phyloP scores from a whole-genome alignment of 2,888 invertebrate species.

The Elegia similella region DNA sequence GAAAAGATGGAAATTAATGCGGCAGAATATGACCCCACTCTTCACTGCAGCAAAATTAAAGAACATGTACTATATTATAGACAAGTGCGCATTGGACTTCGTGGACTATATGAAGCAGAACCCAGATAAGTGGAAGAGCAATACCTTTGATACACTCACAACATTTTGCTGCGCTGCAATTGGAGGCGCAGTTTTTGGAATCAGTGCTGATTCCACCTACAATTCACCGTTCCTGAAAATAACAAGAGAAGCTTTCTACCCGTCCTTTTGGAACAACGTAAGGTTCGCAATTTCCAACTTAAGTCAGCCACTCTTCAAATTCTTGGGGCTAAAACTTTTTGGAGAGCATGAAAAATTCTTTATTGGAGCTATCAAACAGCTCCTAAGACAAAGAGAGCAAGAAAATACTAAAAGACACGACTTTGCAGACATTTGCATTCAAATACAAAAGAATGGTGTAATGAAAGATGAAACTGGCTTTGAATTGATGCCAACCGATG shows the following conservation, averaged over 20 bases:
- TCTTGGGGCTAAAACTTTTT: constrained; percentile 44
- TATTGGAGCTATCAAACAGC: constrained; percentile 50
- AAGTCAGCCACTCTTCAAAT: constrained; percentile 21
- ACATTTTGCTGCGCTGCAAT: constrained; percentile 52
- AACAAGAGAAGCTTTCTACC: constrained; percentile 13
- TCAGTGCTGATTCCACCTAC: constrained; percentile 49
- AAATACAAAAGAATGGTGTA: constrained; percentile 48
- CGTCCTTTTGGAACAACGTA: constrained; percentile 7
- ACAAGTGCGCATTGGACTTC: constrained; percentile 54
- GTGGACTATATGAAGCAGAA: constrained; percentile 41
- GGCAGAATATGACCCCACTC: constrained; percentile 58
- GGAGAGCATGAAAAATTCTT: constrained; percentile 48
- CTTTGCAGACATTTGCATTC: constrained; percentile 54
- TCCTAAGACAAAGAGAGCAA: constrained; percentile 44
- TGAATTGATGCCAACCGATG: constrained; percentile 54
- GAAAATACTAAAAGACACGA: constrained; percentile 49
- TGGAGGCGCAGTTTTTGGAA: constrained; percentile 55
- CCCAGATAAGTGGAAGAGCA: constrained; percentile 34
- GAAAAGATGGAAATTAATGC: constrained; percentile 55
- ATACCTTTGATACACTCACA: constrained; percentile 37
- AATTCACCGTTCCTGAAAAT: constrained; percentile 49
- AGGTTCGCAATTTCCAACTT: constrained; percentile 15
- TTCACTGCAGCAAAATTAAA: constrained; percentile 59
- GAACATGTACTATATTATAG: constrained; percentile 60
- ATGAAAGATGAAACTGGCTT: constrained; percentile 48